Base-by-base conservation (phyloP, 2,797 vertebrate species). In the Paguma larvata region DNA sequence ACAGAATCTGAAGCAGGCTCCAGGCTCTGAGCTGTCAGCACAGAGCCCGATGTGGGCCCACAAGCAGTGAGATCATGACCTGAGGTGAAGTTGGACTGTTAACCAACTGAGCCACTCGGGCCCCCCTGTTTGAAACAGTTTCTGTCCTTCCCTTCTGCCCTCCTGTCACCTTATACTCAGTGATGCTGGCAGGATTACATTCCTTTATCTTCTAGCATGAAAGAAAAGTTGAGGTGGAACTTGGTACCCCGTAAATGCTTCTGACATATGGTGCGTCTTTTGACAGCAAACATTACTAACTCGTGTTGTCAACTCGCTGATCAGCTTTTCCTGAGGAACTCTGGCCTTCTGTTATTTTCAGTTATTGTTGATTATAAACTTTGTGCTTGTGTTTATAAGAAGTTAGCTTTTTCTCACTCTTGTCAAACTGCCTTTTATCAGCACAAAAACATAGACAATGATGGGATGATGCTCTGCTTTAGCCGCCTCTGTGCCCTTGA, bases 401-500 rank as follows among this genome's bases (percentile, higher is more conserved):
- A 89, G 23, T 89, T 44, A 75, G 23, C 67, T 83, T 16, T 44
- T 53, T 83, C 44, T 84, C 44, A 51, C 75, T 84, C 68, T 78
- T 30, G 3, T 59, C 48, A 84, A 89, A 78, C 63, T 78, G 13
- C 79, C 51, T 93, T 92, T 70, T 79, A 72, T 93, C 63, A 85
- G 48, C 46, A 85, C 27, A 72, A 80, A 96, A 73, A 56, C 72
- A 77, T 6, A 56, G 68, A 46, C 51, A 41, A 75, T 67, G 46
- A n/a, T 59, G 65, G 56, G 30, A 15, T 65, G 73, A 12, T 65
- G 65, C 15, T 85, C 12, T 62, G 62, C 77, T 75, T n/a, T 91
- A 70, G 62, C 30, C 67, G 25, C 38, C n/a, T n/a, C n/a, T n/a
- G n/a, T n/a, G n/a, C n/a, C n/a, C n/a, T n/a, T n/a, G n/a, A n/a